These are phyloP conservation scores for Zaprionus davidi DNA, from an alignment of 1,140 invertebrate genomes.

Conservation along the genomic window DNA sequence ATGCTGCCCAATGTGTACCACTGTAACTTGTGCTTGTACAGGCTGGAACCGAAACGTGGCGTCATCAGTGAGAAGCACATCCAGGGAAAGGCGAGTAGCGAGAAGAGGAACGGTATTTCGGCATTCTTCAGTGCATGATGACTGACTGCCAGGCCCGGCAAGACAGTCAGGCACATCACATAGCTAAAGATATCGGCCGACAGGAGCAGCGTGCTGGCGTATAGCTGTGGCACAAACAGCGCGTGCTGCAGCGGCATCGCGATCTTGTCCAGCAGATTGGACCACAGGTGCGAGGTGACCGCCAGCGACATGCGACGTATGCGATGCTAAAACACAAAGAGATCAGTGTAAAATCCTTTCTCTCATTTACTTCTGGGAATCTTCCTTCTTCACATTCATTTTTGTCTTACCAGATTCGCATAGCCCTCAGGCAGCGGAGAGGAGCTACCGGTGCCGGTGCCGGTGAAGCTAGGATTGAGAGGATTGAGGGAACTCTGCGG, in stretches of 20 bases:
- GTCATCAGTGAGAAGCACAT: constrained; percentile 84
- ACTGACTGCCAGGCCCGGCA: constrained; percentile 73
- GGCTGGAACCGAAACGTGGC: constrained; percentile 74
- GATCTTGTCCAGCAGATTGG: constrained; percentile 76
- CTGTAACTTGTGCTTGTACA: constrained; percentile 76
- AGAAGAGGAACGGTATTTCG: constrained; percentile 83
- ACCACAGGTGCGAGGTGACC: constrained; percentile 72
- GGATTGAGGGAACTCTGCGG: constrained; percentile 20
- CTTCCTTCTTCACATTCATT: not conserved
- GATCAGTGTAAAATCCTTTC: not conserved
- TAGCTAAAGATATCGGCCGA: constrained; percentile 82
- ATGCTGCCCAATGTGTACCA: constrained; percentile 80
- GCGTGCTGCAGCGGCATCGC: constrained; percentile 76
- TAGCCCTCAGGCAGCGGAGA: constrained; percentile 55
- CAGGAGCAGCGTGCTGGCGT: constrained; percentile 76
- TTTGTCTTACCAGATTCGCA: constrained; percentile 65
- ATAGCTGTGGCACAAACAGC: constrained; percentile 73
- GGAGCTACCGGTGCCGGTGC: constrained; percentile 60
- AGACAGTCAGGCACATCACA: constrained; percentile 81
- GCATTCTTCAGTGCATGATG: constrained; percentile 80
- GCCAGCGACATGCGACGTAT: constrained; percentile 72
- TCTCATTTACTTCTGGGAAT: not conserved
- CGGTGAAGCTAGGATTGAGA: constrained; percentile 34
- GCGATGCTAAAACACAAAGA: constrained; percentile 51
- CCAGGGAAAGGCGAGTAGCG: constrained; percentile 81